phyloP scores from a whole-genome alignment of 2,888 invertebrate genomes.

The Drosophila cognata region DNA sequence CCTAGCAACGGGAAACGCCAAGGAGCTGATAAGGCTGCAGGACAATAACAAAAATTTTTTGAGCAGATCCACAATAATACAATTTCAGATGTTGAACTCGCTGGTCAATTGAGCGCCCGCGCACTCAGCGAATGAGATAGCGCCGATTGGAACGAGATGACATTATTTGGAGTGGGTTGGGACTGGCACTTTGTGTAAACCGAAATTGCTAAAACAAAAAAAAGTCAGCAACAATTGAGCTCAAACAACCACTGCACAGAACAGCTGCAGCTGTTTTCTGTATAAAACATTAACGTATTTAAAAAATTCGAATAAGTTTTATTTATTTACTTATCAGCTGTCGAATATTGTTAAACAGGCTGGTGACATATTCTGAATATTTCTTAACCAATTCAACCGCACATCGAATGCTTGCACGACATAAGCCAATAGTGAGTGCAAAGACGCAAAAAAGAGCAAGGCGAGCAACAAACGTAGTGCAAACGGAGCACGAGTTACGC shows the following conservation, averaged over 20 bases:
- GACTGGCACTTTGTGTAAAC: slow-evolving; percentile 35
- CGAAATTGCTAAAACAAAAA: slow-evolving; percentile 36
- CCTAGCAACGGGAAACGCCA: slow-evolving; percentile 43
- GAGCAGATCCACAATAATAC: slow-evolving; percentile 38
- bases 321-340: neutral
- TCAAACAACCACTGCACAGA: slow-evolving; percentile 9
- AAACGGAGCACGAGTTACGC: neutral
- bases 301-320: neutral
- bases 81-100: slow-evolving; percentile 20
- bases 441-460: neutral
- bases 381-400: neutral
- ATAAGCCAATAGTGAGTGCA: neutral
- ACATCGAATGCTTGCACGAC: neutral
- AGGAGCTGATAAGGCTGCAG: slow-evolving; percentile 55
- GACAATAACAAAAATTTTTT: slow-evolving; percentile 68
- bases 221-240: slow-evolving; percentile 35
- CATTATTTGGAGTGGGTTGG: neutral
- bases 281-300: neutral
- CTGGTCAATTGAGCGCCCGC: slow-evolving; percentile 50
- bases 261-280: slow-evolving; percentile 24
- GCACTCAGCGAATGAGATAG: slow-evolving; percentile 36
- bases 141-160: slow-evolving; percentile 28
- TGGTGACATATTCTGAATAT: neutral
- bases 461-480: slow-evolving; percentile 7
- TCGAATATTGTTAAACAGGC: neutral